Percentiles rank a stretch among this genome's conserved stretches.
Evolutionary conservation across 2,888 invertebrate genomes (phyloP).

Genomic region (Amphipoea lucens): DNA sequence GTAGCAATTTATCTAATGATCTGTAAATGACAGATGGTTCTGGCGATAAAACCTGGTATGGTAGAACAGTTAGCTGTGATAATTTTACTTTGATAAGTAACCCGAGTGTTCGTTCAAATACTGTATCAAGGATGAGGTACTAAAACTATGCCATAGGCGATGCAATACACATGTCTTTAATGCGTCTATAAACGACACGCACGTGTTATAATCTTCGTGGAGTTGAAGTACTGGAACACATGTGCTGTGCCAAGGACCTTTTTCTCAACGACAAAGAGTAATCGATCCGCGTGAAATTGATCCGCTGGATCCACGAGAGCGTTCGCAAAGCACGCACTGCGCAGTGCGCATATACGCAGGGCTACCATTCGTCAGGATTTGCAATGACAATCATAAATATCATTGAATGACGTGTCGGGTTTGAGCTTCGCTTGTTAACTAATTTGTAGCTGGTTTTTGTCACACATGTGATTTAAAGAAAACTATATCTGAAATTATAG

Average conservation of each 20-base stretch:
- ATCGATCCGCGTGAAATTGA: conserved; percentile 87
- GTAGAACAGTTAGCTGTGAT: conserved; percentile 9
- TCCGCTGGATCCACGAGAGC: conserved; percentile 81
- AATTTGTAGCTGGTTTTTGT: not conserved
- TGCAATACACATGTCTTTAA: conserved; percentile 33
- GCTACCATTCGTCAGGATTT: conserved; percentile 57
- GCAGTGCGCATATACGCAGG: conserved; percentile 72
- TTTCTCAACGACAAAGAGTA: conserved; percentile 79
- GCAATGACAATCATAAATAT: conserved; percentile 32
- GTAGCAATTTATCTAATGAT: conserved; percentile 51
- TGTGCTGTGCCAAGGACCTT: conserved; percentile 65
- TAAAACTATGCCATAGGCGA: conserved; percentile 3
- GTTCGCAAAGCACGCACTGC: conserved; percentile 80
- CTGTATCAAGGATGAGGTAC: conserved; percentile 3
- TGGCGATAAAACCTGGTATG: conserved; percentile 19
- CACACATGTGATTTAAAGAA: not conserved
- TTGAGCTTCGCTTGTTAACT: conserved; percentile 17
- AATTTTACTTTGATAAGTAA: conserved; percentile 9
- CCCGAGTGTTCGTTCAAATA: not conserved
- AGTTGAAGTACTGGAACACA: conserved; percentile 53
- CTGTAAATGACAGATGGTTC: conserved; percentile 44
- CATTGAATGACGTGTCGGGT: not conserved
- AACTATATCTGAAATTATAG: not conserved
- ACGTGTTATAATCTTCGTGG: conserved; percentile 34
- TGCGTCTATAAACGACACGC: conserved; percentile 44